Base-by-base conservation (phyloP, 2,113 vertebrate genomes). In the Brienomyrus brachyistius region DNA sequence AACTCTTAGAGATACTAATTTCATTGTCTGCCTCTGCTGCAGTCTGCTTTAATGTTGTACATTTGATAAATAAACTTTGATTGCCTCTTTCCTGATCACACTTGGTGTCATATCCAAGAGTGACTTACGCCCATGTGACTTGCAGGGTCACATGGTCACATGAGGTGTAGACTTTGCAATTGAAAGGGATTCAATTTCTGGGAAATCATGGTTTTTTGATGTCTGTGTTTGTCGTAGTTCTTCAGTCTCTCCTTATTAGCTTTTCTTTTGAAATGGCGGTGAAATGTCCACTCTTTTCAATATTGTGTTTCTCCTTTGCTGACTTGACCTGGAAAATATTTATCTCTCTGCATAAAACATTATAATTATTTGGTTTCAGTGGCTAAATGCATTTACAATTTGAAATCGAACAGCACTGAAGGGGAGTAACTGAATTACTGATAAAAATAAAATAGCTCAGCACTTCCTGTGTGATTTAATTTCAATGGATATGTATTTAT, bases 361-460 rank as follows among this genome's bases (percentile, higher is more conserved):
- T 43, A 40, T 40, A 35, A 35, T 43, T 80, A 80, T 80, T 80
- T 80, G 35, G 17, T 80, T 80, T 80, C 74, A 80, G 15, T 15
- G 10, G 35, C 74, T 43, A 80, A 80, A 80, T 43, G 15, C 40
- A 80, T 80, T 43, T 80, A 80, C 74, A 80, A 80, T 80, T 80
- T 80, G 43, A 80, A 80, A 80, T 80, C 17, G 35, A 80, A 43
- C 35, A 43, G 74, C 35, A 43, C 74, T 80, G 35, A 80, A 80
- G 35, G 74, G 74, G 17, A 80, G 74, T 80, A 80, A 80, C 74
- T 43, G 74, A 80, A 80, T 80, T 80, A 80, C 74, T 43, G 74
- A 80, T 80, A 80, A 43, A 80, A 80, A 80, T 80, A 80, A 80
- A 80, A 80, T 43, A 43, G 15, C 74, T 80, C 74, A 80, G 74